Evolutionary conservation across 1,140 invertebrate genomes (phyloP).

Genomic region (Bombus balteatus): DNA sequence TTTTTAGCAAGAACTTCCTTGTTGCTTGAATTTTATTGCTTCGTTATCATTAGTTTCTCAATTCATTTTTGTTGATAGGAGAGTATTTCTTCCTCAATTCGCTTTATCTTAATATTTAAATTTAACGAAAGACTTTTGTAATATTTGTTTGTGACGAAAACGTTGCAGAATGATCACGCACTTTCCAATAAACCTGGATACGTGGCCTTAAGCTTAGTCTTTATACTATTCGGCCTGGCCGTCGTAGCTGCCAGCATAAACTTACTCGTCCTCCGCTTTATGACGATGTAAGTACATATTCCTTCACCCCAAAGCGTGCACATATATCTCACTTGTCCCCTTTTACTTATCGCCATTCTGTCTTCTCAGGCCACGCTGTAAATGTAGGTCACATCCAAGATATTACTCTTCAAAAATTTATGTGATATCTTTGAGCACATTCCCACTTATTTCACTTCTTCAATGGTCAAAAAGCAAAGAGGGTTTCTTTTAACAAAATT

Average conservation of each 20-base stretch:
- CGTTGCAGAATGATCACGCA: conserved; percentile 94
- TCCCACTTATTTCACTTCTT: too few relatives aligned
- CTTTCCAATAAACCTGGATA: conserved; percentile 97
- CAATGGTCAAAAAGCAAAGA: too few relatives aligned
- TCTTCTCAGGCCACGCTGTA: background rate
- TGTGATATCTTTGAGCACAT: too few relatives aligned
- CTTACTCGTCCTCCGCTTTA: conserved; percentile 97
- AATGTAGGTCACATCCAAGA: background rate
- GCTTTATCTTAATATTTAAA: too few relatives aligned
- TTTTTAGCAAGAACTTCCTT: background rate
- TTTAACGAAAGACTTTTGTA: background rate
- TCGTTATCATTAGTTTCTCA: too few relatives aligned
- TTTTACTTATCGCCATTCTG: background rate
- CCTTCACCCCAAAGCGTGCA: background rate
- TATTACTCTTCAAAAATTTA: background rate
- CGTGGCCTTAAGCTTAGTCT: conserved; percentile 97
- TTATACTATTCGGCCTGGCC: conserved; percentile 98
- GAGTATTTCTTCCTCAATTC: too few relatives aligned
- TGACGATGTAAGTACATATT: conserved; percentile 91
- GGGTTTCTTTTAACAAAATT: too few relatives aligned
- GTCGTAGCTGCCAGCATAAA: conserved; percentile 99
- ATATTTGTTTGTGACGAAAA: background rate
- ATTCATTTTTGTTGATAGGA: background rate
- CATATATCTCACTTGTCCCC: background rate
- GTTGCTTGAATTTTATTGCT: background rate